Percentiles rank a stretch among this genome's conserved stretches.
These are phyloP conservation scores for Pogonus chalceus DNA, from an alignment of 1,140 invertebrate genomes.

Conservation along the genomic window DNA sequence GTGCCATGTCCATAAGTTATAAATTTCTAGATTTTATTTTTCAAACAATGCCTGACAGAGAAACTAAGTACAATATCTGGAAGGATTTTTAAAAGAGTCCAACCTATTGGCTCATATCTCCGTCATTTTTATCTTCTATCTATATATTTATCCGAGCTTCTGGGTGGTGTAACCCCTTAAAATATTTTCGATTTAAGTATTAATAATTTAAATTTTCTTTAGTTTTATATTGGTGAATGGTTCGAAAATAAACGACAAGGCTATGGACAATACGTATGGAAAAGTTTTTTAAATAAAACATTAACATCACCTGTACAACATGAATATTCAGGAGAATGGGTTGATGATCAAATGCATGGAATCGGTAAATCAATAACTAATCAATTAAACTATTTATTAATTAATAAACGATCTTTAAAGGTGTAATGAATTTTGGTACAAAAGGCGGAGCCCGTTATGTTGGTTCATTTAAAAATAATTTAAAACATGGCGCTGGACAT, in stretches of 20 bases:
- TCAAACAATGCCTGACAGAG: too few relatives aligned
- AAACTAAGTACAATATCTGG: too few relatives aligned
- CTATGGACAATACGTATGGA: slow-evolving; percentile 45
- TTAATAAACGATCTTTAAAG: slow-evolving; percentile 14
- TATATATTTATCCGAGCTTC: too few relatives aligned
- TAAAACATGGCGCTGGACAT: slow-evolving; percentile 43
- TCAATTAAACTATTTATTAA: not conserved
- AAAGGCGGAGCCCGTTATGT: slow-evolving; percentile 41
- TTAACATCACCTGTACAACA: slow-evolving; percentile 40
- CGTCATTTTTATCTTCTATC: too few relatives aligned
- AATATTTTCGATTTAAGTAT: too few relatives aligned
- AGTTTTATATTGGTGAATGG: slow-evolving; percentile 47
- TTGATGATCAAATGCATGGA: slow-evolving; percentile 40
- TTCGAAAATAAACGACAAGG: slow-evolving; percentile 42
- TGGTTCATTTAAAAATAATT: slow-evolving; percentile 42
- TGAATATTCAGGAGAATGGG: slow-evolving; percentile 42
- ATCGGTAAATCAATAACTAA: slow-evolving; percentile 31
- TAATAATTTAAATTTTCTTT: slow-evolving; percentile 10
- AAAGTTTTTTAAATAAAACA: slow-evolving; percentile 38
- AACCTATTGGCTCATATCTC: too few relatives aligned
- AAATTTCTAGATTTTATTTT: too few relatives aligned
- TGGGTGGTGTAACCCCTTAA: too few relatives aligned
- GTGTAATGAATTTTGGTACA: slow-evolving; percentile 38
- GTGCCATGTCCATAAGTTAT: too few relatives aligned
- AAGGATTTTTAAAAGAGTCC: too few relatives aligned